phyloP scores from a whole-genome alignment of 2,113 vertebrate genomes.

The Rhegmatorhina hoffmannsi region DNA sequence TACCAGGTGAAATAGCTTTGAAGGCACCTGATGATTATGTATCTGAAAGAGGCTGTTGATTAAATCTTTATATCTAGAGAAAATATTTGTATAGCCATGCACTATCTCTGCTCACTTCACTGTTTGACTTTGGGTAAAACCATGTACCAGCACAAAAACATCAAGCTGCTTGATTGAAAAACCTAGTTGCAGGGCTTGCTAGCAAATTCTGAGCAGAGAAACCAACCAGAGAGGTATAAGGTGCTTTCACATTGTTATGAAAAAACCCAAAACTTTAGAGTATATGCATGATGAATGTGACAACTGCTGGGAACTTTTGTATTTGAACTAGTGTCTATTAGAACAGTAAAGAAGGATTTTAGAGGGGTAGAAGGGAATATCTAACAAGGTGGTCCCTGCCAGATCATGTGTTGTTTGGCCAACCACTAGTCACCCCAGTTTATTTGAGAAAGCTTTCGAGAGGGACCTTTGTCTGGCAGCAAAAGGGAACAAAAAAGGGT shows the following conservation, averaged over 20 bases:
- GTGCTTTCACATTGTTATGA: fast-evolving
- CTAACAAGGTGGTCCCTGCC: not conserved
- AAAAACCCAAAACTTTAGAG: not conserved
- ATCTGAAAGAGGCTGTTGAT: not conserved
- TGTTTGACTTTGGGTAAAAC: not conserved
- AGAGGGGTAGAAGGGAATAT: fast-evolving
- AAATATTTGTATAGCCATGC: not conserved
- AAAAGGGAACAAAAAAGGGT: not conserved
- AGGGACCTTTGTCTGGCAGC: not conserved
- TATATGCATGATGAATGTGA: fast-evolving
- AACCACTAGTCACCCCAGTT: not conserved
- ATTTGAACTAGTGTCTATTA: not conserved
- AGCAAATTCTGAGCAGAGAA: not conserved
- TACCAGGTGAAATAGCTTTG: not conserved
- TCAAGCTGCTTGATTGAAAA: not conserved
- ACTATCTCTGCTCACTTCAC: not conserved
- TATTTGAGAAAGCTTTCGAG: not conserved
- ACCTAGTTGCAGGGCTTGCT: not conserved
- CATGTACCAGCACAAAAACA: not conserved
- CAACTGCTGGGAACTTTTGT: not conserved
- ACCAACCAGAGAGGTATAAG: not conserved
- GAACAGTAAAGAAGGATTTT: not conserved
- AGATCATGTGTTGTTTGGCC: fast-evolving
- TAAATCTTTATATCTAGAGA: not conserved
- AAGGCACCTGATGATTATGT: not conserved